These are phyloP conservation scores for Drosophila subpulchrella DNA, from an alignment of 1,140 invertebrate species.

Conservation along the genomic window DNA sequence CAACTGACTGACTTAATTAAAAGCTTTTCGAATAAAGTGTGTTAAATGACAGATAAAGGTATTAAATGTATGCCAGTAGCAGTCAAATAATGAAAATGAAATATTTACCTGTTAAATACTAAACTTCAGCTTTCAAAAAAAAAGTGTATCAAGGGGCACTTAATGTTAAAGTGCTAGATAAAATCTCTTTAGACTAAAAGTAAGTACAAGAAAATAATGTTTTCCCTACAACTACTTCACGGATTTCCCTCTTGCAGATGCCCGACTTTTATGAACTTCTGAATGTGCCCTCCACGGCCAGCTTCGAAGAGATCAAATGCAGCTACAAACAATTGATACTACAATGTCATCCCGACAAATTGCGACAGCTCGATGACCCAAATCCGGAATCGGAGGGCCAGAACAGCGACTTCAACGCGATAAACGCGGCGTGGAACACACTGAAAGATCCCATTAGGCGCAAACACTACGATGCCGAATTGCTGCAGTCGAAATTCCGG, in stretches of 20 bases:
- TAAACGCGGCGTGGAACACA: conserved; percentile 81
- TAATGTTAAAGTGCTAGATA: background rate
- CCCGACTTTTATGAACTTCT: conserved; percentile 74
- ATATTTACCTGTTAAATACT: too few species aligned
- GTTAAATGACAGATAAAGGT: too few species aligned
- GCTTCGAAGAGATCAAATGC: conserved; percentile 72
- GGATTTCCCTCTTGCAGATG: conserved; percentile 48
- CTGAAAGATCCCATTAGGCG: conserved; percentile 80
- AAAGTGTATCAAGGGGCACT: background rate
- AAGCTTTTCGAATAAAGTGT: too few species aligned
- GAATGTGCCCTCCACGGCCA: conserved; percentile 58
- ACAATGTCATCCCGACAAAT: conserved; percentile 84
- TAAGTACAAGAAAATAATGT: conserved; percentile 40
- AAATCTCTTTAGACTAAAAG: conserved; percentile 30
- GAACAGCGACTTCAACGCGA: conserved; percentile 68
- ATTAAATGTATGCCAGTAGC: too few species aligned
- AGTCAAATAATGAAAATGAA: too few species aligned
- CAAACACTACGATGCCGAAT: conserved; percentile 81
- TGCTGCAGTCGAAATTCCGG: conserved; percentile 75
- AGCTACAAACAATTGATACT: conserved; percentile 83
- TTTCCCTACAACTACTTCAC: conserved; percentile 3
- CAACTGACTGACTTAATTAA: too few species aligned
- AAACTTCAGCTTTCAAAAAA: background rate
- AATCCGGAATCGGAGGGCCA: conserved; percentile 39
- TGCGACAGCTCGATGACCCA: conserved; percentile 66